Conservation (phyloP, 2,888 invertebrate genomes). For the Tetrapedia diversipes region DNA sequence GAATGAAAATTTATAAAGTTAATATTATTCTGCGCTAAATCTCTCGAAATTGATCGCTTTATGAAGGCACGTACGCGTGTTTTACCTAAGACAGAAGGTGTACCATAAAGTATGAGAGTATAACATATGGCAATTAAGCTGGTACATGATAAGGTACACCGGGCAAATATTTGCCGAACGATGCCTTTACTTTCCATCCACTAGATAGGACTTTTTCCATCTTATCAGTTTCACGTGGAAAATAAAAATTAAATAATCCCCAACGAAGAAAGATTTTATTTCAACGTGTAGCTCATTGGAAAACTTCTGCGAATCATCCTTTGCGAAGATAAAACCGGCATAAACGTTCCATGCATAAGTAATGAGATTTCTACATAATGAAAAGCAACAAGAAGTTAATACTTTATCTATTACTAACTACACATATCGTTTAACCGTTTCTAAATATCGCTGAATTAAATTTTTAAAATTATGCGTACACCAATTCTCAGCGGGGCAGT, state of each 20-base stretch:
- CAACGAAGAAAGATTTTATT: constrained; percentile 6
- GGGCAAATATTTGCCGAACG: constrained; percentile 76
- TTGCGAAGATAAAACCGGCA: no score
- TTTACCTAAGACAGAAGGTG: constrained; percentile 63
- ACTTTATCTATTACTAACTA: no score
- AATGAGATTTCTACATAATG: not conserved
- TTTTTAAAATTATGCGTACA: no score
- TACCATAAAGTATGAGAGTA: constrained; percentile 70
- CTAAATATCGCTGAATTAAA: no score
- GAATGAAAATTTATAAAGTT: no score
- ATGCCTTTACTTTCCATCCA: constrained; percentile 70
- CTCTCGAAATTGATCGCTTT: constrained; percentile 24
- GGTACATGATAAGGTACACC: constrained; percentile 75
- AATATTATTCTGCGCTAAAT: no score
- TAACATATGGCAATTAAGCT: constrained; percentile 79
- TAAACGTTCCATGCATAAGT: not conserved
- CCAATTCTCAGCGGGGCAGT: no score
- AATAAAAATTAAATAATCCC: constrained; percentile 34
- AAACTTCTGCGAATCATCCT: constrained; percentile 3
- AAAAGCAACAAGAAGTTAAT: no score
- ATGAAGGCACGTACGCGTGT: constrained; percentile 5
- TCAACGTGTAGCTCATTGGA: not conserved
- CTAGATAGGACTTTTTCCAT: constrained; percentile 59
- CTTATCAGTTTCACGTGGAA: constrained; percentile 55
- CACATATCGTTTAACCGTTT: no score